Percentiles rank a stretch among this genome's conserved stretches.
phyloP scores from a whole-genome alignment of 2,888 invertebrate genomes.

The Agrypnus murinus region DNA sequence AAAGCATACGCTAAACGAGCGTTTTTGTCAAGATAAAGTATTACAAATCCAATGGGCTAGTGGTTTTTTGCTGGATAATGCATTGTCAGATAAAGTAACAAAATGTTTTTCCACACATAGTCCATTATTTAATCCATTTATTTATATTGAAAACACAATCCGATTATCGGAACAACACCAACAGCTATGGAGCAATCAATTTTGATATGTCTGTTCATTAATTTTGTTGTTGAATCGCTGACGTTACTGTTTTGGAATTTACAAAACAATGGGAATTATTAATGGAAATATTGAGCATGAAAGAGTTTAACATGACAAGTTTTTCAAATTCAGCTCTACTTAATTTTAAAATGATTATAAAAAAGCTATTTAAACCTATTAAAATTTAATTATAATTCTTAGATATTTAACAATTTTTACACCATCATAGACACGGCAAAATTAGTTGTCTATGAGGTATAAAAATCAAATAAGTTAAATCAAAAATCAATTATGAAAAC shows the following conservation, averaged over 20 bases:
- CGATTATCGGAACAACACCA: slow-evolving; percentile 22
- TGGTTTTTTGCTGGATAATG: neutral
- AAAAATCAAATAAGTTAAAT: too few species aligned
- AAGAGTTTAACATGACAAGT: too few species aligned
- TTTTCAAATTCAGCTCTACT: too few species aligned
- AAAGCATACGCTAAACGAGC: neutral
- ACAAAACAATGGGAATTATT: slow-evolving; percentile 4
- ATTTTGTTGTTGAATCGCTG: slow-evolving; percentile 18
- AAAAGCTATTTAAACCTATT: too few species aligned
- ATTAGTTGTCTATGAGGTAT: too few species aligned
- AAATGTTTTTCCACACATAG: slow-evolving; percentile 1
- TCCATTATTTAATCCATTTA: slow-evolving; percentile 32
- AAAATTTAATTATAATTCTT: too few species aligned
- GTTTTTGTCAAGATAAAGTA: slow-evolving; percentile 25
- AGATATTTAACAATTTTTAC: too few species aligned
- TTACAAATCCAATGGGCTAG: slow-evolving; percentile 9
- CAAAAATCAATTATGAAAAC: too few species aligned
- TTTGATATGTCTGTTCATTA: slow-evolving; percentile 17
- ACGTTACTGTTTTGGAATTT: neutral
- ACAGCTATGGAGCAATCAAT: neutral
- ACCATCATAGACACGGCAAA: too few species aligned
- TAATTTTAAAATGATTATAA: too few species aligned
- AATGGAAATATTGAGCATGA: neutral
- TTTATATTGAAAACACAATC: slow-evolving; percentile 15
- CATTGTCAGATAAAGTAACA: slow-evolving; percentile 1